These are phyloP conservation scores for Gulo gulo DNA, from an alignment of 2,113 vertebrate genomes.

Conservation along the genomic window DNA sequence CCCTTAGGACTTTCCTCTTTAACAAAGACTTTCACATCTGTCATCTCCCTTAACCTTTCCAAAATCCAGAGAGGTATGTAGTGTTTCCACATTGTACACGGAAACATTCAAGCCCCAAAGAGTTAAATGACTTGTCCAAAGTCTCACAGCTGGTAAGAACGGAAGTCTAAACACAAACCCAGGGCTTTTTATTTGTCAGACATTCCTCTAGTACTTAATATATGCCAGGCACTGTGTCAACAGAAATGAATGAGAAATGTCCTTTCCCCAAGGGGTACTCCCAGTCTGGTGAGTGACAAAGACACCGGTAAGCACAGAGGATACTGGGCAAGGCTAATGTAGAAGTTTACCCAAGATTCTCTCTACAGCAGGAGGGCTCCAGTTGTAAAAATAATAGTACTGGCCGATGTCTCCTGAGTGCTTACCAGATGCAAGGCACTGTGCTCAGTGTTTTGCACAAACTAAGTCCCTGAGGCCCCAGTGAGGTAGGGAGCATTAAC, in stretches of 20 bases:
- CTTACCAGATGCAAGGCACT: background rate
- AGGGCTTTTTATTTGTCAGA: background rate
- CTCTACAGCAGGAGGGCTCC: background rate
- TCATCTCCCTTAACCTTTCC: background rate
- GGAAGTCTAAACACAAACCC: background rate
- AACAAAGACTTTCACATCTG: background rate
- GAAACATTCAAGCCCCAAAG: background rate
- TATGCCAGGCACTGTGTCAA: background rate
- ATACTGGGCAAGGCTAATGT: background rate
- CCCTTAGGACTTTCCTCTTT: background rate
- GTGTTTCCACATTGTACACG: background rate
- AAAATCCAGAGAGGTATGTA: background rate
- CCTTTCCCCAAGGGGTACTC: background rate
- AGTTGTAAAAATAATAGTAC: background rate
- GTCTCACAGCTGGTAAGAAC: background rate
- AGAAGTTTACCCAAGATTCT: background rate
- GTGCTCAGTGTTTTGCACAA: background rate
- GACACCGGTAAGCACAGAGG: background rate
- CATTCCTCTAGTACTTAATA: background rate
- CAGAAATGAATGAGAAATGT: background rate
- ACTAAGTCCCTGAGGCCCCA: background rate
- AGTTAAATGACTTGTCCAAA: background rate
- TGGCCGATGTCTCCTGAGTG: background rate
- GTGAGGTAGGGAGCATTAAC: background rate
- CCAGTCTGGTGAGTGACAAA: background rate